These are phyloP conservation scores for Phycodurus eques DNA, from an alignment of 2,113 vertebrate species.

Conservation along the genomic window DNA sequence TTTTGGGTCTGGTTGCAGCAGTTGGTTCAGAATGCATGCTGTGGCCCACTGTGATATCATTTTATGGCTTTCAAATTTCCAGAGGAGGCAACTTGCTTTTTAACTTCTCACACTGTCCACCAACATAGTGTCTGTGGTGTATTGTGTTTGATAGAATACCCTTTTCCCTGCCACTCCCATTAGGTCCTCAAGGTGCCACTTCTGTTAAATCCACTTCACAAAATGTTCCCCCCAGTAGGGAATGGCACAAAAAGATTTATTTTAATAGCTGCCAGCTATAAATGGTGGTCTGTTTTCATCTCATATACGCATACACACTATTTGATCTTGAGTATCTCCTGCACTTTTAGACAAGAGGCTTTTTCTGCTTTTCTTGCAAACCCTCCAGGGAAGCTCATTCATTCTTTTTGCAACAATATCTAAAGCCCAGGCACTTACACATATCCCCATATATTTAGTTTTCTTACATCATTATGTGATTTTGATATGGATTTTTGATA, in stretches of 20 bases:
- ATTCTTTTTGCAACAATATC: conserved; percentile 17
- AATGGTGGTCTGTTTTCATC: conserved; percentile 48
- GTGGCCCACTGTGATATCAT: background rate
- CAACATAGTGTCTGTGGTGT: conserved; percentile 26
- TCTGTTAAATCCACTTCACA: conserved; percentile 43
- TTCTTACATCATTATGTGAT: background rate
- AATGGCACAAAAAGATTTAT: conserved; percentile 28
- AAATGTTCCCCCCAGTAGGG: conserved; percentile 32
- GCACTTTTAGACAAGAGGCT: conserved; percentile 28
- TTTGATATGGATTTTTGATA: background rate
- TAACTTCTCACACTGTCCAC: conserved; percentile 1
- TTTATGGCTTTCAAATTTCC: background rate
- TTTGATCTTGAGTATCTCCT: conserved; percentile 38
- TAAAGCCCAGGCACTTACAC: background rate
- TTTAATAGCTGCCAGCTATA: conserved; percentile 53
- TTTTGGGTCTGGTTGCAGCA: background rate
- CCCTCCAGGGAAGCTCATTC: conserved; percentile 13
- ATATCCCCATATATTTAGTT: conserved; percentile 1
- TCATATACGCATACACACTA: conserved; percentile 31
- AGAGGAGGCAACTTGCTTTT: background rate
- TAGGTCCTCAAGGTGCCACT: conserved; percentile 23
- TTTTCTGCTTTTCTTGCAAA: conserved; percentile 17
- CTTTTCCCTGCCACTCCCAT: conserved; percentile 38
- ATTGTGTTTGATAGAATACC: conserved; percentile 41
- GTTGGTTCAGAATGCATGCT: background rate